These are phyloP conservation scores for Nephotettix cincticeps DNA, from an alignment of 1,140 invertebrate genomes.

Conservation along the genomic window DNA sequence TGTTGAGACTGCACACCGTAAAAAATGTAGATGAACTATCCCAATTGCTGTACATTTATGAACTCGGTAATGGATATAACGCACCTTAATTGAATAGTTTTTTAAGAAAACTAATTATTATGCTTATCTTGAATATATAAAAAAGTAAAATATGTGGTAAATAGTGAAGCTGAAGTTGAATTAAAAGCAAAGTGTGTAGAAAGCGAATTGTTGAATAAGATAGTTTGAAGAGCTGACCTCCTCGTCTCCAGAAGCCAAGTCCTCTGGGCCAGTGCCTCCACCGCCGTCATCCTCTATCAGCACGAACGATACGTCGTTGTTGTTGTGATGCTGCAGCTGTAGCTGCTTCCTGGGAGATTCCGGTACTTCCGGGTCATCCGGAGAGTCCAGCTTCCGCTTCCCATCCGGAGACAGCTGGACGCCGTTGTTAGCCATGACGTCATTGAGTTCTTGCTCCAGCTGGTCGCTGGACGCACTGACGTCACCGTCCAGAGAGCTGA, in stretches of 20 bases:
- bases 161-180: no score
- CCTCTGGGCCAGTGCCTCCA: slow-evolving; percentile 25
- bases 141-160: no score
- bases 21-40: no score
- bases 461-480: slow-evolving; percentile 17
- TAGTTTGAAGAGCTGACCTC: slow-evolving; percentile 19
- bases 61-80: no score
- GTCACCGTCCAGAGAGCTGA: slow-evolving; percentile 20
- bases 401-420: neutral
- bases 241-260: slow-evolving; percentile 30
- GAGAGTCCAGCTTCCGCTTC: slow-evolving; percentile 3
- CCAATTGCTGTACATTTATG: no score
- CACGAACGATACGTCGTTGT: slow-evolving; percentile 60
- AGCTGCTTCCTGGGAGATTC: slow-evolving; percentile 33
- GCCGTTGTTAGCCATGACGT: slow-evolving; percentile 25
- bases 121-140: no score
- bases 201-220: no score
- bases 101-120: no score
- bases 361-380: slow-evolving; percentile 2
- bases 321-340: slow-evolving; percentile 44
- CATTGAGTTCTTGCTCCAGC: slow-evolving; percentile 24
- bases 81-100: no score
- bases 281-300: slow-evolving; percentile 50
- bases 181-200: no score
- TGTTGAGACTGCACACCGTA: no score